Base-by-base conservation (phyloP, 2,888 invertebrate genomes). In the Bombylius discolor region DNA sequence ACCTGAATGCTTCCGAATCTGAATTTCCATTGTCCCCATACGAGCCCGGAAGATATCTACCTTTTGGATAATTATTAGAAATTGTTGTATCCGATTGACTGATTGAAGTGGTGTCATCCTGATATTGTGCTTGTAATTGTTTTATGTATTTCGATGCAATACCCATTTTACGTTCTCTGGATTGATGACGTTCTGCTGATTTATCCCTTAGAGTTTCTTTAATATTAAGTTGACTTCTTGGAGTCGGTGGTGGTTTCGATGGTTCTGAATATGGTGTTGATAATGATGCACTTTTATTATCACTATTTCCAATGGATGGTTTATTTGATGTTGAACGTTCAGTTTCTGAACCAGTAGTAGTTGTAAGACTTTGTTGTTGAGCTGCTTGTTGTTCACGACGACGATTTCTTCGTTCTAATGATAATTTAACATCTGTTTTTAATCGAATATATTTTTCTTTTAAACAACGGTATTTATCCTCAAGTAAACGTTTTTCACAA, bases 371-470 rank as follows among this genome's bases (percentile, higher is more conserved):
- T 23, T 53, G 49, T 36, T 56, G 57, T n/a, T 60, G 61, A 39
- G 66, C 39, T 0, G 68, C 70, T 60, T 74, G 74, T 68, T 82
- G 81, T 62, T 83, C 81, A 0, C 82, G 77, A 4, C 83, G 76
- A 48, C 81, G 81, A 67, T 83, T 85, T 12, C 88, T 79, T 36
- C 85, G 81, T 66, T 89, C 89, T 56, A 88, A 79, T 0, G 87
- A 85, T 34, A 85, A 73, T 71, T 87, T 85, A 11, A 89, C 86
- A 62, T 90, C 89, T 32, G 83, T 85, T 69, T 90, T 90, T 56
- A 91, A 74, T 13, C 86, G 77, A 32, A 84, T 79, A 65, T 90
- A 89, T 70, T 90, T 90, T 67, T 88, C 88, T 70, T 89, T 89
- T 52, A 90, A 76, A 55, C 85, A 85, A 51, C 81, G 78, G 68